Evolutionary conservation across 2,888 invertebrate genomes (phyloP), one percentile per base, ranked within the genome.

Genomic region (Sipunculus nudus): DNA sequence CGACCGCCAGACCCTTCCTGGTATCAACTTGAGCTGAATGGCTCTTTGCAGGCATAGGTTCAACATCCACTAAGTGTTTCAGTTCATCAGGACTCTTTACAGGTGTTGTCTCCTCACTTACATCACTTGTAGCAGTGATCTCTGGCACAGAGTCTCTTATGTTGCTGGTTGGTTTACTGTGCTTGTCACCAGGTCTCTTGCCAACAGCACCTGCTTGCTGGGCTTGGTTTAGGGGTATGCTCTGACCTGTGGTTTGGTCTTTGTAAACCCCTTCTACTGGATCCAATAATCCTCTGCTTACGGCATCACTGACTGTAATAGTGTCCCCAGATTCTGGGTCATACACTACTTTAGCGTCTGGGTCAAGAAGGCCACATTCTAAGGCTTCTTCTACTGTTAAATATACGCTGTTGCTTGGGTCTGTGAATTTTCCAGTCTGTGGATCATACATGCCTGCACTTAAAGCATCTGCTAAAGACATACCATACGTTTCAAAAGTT

Each of bases 161-260:
- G n/a, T n/a, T n/a, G n/a, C n/a, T n/a, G n/a, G n/a, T n/a, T n/a
- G n/a, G n/a, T n/a, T n/a, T n/a, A n/a, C n/a, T n/a, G n/a, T n/a
- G n/a, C n/a, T n/a, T n/a, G n/a, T n/a, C n/a, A n/a, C n/a, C n/a
- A n/a, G n/a, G n/a, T n/a, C 96, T 94, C 76, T 90, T 89, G 80
- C 94, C 92, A 75, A 96, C 95, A 29, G 95, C 95, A 87, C 96
- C 94, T 87, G 93, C 89, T 39, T 94, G 88, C 57, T 91, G 86
- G 80, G 50, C 57, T 23, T 57, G 31, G 32, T 50, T 26, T 2
- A 57, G 29, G 2, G 60, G 10, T 25, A 60, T 13, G 16, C 21
- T 25, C 21, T 32, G 26, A n/a, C 49, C 49, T 23, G 54, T 38
- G n/a, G 23, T 21, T 39, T 46, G 47, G 29, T 60, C 55, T 8